Evolutionary conservation across 2,888 invertebrate genomes (phyloP).

Genomic region (Mythimna albipuncta): DNA sequence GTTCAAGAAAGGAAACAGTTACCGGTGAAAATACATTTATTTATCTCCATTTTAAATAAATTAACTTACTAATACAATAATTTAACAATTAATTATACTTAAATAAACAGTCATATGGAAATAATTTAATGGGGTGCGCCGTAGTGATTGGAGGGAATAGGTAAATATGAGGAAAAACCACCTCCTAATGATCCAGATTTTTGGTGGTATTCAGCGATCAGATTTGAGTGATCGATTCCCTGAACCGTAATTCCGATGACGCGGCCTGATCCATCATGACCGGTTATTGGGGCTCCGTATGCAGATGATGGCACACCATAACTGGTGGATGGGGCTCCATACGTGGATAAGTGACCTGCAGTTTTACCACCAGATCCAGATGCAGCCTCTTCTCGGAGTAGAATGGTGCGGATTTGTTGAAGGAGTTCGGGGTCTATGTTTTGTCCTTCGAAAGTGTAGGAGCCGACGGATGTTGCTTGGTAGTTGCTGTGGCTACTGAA

Average conservation of each 20-base stretch:
- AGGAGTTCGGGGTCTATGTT: slow-evolving; percentile 22
- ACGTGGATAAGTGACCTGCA: not conserved
- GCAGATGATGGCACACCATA: not conserved
- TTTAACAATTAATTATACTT: slow-evolving; percentile 21
- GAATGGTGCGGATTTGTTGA: slow-evolving; percentile 20
- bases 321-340: not conserved
- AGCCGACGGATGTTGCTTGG: not conserved
- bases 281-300: not conserved
- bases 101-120: not conserved
- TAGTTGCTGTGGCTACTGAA: not conserved
- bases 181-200: not conserved
- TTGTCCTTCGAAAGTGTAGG: slow-evolving; percentile 25
- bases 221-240: slow-evolving; percentile 16
- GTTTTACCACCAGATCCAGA: not conserved
- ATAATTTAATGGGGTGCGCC: not conserved
- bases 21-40: slow-evolving; percentile 13
- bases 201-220: slow-evolving; percentile 19
- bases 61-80: too few relatives aligned
- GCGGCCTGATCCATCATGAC: not conserved
- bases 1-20: slow-evolving; percentile 2
- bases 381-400: slow-evolving; percentile 13
- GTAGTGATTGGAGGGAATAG: not conserved
- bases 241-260: slow-evolving; percentile 5
- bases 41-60: slow-evolving; percentile 1
- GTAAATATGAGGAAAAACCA: not conserved